Percentiles rank a stretch among this genome's conserved stretches.
Evolutionary conservation across 1,140 invertebrate species (phyloP).

Genomic region (Cardiocondyla obscurior): DNA sequence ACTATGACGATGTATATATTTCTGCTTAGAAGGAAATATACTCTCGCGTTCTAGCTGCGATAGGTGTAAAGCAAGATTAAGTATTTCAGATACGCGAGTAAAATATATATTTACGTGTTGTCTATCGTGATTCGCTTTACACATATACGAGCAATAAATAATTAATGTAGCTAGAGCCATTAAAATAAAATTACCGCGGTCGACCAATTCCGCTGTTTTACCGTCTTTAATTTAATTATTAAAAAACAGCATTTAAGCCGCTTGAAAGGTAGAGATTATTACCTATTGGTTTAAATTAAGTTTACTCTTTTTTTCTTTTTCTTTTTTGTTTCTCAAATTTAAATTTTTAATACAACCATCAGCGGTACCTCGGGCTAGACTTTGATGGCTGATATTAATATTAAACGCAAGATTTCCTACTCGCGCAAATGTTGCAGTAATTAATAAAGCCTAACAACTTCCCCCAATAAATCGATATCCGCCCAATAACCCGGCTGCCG

Average conservation of each 20-base stretch:
- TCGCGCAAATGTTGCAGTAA: constrained; percentile 23
- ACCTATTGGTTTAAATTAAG: not conserved
- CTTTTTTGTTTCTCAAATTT: not conserved
- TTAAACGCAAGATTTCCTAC: constrained; percentile 1
- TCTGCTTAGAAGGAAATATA: constrained; percentile 31
- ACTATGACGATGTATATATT: constrained; percentile 5
- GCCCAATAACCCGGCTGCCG: not conserved
- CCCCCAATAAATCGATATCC: constrained; percentile 28
- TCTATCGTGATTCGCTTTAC: not conserved
- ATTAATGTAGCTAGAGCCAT: no score
- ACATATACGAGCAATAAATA: not conserved
- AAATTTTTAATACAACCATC: not conserved
- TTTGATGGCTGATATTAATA: constrained; percentile 27
- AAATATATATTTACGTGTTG: not conserved
- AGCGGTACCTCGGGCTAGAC: not conserved
- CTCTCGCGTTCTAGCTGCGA: not conserved
- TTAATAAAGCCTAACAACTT: constrained; percentile 38
- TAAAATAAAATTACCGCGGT: no score
- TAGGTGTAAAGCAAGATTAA: not conserved
- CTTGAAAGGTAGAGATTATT: not conserved
- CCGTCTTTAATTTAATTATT: no score
- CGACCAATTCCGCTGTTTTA: no score
- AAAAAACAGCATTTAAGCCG: no score
- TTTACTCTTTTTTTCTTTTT: no score
- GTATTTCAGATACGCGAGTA: not conserved